These are phyloP conservation scores for Podotricha telesiphe DNA, from an alignment of 2,888 invertebrate species.

Conservation along the genomic window DNA sequence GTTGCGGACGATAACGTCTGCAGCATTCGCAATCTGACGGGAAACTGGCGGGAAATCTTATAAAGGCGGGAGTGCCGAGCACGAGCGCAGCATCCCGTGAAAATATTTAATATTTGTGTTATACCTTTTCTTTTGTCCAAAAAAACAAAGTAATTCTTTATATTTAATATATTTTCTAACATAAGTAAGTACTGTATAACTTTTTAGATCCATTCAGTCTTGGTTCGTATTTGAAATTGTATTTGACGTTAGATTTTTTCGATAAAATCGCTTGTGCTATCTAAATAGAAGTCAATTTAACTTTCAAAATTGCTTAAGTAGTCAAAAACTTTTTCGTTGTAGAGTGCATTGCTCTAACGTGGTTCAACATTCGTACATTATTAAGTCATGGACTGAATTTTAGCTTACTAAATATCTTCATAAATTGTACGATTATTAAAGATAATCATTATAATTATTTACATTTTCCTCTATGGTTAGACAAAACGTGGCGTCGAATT, in stretches of 20 bases:
- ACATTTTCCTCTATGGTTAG: too few relatives aligned
- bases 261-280: neutral
- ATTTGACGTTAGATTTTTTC: neutral
- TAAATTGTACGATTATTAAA: neutral
- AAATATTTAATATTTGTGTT: slow-evolving; percentile 28
- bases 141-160: neutral
- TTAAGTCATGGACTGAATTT: too few relatives aligned
- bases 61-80: slow-evolving; percentile 44
- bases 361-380: neutral
- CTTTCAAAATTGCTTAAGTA: neutral
- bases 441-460: too few relatives aligned
- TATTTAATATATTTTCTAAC: neutral
- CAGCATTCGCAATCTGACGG: slow-evolving; percentile 54
- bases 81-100: slow-evolving; percentile 31
- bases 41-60: slow-evolving; percentile 63
- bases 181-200: too few relatives aligned
- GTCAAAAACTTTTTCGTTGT: neutral
- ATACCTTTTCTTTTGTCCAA: slow-evolving; percentile 18
- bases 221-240: neutral
- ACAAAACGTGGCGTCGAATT: too few relatives aligned
- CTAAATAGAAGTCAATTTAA: neutral
- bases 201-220: neutral
- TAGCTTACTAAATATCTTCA: too few relatives aligned
- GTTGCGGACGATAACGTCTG: slow-evolving; percentile 46
- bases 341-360: slow-evolving; percentile 10